A percentile compares a stretch with the other conserved stretches of the same genome.
phyloP scores from a whole-genome alignment of 2,797 vertebrate genomes.

The Oophaga sylvatica region DNA sequence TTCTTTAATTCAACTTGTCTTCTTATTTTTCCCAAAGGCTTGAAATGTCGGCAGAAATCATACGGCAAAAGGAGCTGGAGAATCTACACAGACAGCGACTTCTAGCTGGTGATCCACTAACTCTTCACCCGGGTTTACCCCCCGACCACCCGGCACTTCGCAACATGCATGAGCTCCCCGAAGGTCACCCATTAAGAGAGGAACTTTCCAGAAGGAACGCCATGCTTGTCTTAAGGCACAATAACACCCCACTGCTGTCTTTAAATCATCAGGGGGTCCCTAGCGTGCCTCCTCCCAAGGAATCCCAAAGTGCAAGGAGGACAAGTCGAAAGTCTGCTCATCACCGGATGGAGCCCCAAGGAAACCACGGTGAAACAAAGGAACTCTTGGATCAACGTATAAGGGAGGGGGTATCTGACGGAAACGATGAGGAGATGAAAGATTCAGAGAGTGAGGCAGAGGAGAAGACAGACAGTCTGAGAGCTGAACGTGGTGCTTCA shows the following conservation, averaged over 20 bases:
- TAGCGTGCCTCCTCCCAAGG: constrained; percentile 72
- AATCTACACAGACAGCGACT: constrained; percentile 83
- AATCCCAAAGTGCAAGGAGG: constrained; percentile 68
- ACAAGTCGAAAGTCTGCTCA: constrained; percentile 69
- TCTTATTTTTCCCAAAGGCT: constrained; percentile 72
- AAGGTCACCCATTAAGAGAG: constrained; percentile 86
- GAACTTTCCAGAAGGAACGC: constrained; percentile 86
- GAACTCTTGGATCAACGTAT: constrained; percentile 69
- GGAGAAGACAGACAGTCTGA: constrained; percentile 74
- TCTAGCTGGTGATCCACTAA: constrained; percentile 77
- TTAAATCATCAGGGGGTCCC: constrained; percentile 78
- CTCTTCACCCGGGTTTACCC: constrained; percentile 80
- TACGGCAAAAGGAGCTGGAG: constrained; percentile 94
- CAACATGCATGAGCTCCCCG: constrained; percentile 85
- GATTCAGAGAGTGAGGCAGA: constrained; percentile 88
- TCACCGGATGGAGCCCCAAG: constrained; percentile 64
- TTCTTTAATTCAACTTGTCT: background rate
- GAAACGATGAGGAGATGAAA: constrained; percentile 82
- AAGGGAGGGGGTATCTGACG: constrained; percentile 69
- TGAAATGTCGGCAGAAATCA: constrained; percentile 93
- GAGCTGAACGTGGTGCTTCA: constrained; percentile 71
- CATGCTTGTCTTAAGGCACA: constrained; percentile 91
- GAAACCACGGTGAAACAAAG: constrained; percentile 68
- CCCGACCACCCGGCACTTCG: constrained; percentile 87
- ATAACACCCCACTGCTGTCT: constrained; percentile 82